Percentiles rank a stretch among this genome's conserved stretches.
Conservation (phyloP, 1,140 invertebrate species). For the Polypedilum pembai region DNA sequence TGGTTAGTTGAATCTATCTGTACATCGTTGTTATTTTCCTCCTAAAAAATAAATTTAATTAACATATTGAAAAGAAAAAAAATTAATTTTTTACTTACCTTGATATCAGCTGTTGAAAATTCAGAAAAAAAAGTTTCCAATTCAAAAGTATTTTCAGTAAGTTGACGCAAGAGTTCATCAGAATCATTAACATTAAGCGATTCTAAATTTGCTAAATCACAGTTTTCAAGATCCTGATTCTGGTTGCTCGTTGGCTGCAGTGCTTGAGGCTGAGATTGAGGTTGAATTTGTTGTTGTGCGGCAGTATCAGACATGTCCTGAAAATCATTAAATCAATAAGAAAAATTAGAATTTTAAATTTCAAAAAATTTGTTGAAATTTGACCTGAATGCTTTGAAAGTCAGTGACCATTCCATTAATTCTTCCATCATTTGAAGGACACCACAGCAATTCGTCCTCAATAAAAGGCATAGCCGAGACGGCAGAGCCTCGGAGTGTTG, state of each 20-base stretch:
- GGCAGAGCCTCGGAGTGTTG: slow-evolving; percentile 53
- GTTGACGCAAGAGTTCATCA: slow-evolving; percentile 42
- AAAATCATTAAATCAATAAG: neutral
- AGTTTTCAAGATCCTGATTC: slow-evolving; percentile 30
- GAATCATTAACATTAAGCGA: slow-evolving; percentile 37
- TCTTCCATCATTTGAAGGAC: slow-evolving; percentile 83
- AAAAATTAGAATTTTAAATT: neutral
- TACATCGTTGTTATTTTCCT: slow-evolving; percentile 21
- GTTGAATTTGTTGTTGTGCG: neutral
- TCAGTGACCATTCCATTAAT: slow-evolving; percentile 68
- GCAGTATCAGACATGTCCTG: neutral
- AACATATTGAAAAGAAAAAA: neutral
- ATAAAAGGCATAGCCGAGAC: slow-evolving; percentile 84
- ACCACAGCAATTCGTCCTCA: slow-evolving; percentile 86
- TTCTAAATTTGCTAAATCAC: slow-evolving; percentile 27
- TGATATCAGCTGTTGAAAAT: slow-evolving; percentile 47
- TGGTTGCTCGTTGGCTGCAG: slow-evolving; percentile 34
- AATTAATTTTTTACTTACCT: slow-evolving; percentile 40
- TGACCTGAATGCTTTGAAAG: slow-evolving; percentile 40
- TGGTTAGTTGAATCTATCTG: slow-evolving; percentile 21
- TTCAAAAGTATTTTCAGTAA: slow-evolving; percentile 45
- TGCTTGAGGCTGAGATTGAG: slow-evolving; percentile 30
- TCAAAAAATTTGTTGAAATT: slow-evolving; percentile 29
- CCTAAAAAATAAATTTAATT: neutral
- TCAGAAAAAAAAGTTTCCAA: slow-evolving; percentile 49